These are phyloP conservation scores for Petrocephalus sullivani DNA, from an alignment of 2,797 vertebrate genomes.

Conservation along the genomic window DNA sequence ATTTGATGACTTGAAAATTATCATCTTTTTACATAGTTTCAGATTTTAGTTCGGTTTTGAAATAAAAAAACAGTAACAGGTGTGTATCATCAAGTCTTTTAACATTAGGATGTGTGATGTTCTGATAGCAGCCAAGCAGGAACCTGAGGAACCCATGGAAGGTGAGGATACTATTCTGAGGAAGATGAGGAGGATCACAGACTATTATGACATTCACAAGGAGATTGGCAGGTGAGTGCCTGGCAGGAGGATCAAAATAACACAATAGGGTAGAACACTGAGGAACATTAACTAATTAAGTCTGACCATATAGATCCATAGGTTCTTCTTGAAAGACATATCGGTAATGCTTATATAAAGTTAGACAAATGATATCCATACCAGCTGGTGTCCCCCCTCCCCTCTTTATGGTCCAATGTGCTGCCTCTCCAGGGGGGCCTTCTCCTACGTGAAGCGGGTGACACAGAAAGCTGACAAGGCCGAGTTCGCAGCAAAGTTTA, in stretches of 20 bases:
- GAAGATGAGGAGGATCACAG: constrained; percentile 75
- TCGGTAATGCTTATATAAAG: background rate
- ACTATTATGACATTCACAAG: constrained; percentile 87
- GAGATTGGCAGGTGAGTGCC: constrained; percentile 81
- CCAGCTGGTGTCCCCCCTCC: constrained; percentile 17
- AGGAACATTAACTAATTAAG: background rate
- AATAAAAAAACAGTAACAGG: background rate
- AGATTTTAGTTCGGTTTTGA: background rate
- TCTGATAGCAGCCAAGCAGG: constrained; percentile 47
- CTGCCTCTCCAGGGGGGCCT: constrained; percentile 76
- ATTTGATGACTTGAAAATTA: background rate
- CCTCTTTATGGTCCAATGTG: background rate
- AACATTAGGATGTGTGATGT: background rate
- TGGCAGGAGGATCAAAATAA: background rate
- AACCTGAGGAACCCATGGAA: constrained; percentile 63
- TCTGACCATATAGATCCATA: background rate
- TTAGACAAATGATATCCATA: background rate
- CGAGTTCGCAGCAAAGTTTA: constrained; percentile 90
- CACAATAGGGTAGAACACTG: constrained; percentile 30
- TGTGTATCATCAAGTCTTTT: background rate
- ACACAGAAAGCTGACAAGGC: constrained; percentile 75
- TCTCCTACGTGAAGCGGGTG: constrained; percentile 87
- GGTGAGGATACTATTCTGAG: constrained; percentile 68
- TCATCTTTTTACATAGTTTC: background rate
- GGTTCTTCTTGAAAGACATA: background rate